These are phyloP conservation scores for Rhadina sibilatrix DNA, from an alignment of 2,113 vertebrate species.

Conservation along the genomic window DNA sequence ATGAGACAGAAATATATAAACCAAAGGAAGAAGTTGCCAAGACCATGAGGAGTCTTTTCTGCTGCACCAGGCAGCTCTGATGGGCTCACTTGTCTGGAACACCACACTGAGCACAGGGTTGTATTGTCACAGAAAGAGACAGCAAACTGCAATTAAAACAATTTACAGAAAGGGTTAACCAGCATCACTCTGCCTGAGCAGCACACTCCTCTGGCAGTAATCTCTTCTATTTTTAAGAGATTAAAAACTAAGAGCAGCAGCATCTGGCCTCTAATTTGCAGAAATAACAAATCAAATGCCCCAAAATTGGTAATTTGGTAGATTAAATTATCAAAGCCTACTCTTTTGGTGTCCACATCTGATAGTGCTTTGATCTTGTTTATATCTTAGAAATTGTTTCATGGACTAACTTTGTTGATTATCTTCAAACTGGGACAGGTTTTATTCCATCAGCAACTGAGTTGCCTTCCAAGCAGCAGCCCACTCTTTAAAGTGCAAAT, in stretches of 20 bases:
- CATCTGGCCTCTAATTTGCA: conserved; percentile 1
- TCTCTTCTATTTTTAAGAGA: conserved; percentile 58
- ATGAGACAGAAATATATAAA: not conserved
- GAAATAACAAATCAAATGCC: conserved; percentile 44
- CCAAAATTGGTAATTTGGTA: conserved; percentile 39
- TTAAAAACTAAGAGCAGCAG: conserved; percentile 11
- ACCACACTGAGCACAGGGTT: accelerated
- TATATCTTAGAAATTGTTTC: conserved; percentile 43
- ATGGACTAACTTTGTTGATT: conserved; percentile 51
- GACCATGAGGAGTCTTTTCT: accelerated
- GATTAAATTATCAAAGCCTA: conserved; percentile 57
- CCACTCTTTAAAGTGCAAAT: conserved; percentile 57
- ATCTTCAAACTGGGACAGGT: conserved; percentile 52
- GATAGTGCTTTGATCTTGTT: conserved; percentile 41
- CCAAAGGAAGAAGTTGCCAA: not conserved
- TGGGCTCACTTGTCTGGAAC: not conserved
- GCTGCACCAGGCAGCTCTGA: not conserved
- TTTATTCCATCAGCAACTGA: conserved; percentile 38
- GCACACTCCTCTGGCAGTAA: not conserved
- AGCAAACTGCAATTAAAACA: not conserved
- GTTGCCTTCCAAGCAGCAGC: not conserved
- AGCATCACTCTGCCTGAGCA: not conserved
- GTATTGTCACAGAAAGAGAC: not conserved
- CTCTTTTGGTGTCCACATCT: conserved; percentile 7
- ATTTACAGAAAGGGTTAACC: not conserved